phyloP scores from a whole-genome alignment of 1,140 invertebrate genomes.

The Phymastichus coffea region DNA sequence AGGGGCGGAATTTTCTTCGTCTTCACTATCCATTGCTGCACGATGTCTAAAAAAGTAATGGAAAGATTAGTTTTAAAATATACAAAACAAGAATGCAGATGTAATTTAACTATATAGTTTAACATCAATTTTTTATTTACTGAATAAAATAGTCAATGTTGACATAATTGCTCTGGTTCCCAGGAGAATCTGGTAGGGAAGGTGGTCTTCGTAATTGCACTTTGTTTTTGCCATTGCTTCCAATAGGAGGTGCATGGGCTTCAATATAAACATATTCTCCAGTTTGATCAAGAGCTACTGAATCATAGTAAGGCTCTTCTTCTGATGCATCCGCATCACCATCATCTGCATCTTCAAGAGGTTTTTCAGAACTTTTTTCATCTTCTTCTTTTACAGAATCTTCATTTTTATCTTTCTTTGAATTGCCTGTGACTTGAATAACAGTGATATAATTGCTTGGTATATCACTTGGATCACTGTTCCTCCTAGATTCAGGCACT shows the following conservation, averaged over 20 bases:
- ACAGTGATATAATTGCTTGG: slow-evolving; percentile 83
- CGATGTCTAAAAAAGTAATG: slow-evolving; percentile 45
- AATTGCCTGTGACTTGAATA: slow-evolving; percentile 75
- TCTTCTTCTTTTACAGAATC: slow-evolving; percentile 48
- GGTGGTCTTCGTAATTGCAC: slow-evolving; percentile 47
- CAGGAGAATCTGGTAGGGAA: slow-evolving; percentile 70
- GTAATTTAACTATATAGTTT: neutral
- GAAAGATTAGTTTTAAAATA: too few relatives aligned
- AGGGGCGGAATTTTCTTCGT: slow-evolving; percentile 53
- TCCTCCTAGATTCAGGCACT: slow-evolving; percentile 50
- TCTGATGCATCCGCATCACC: slow-evolving; percentile 58
- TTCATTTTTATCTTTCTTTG: slow-evolving; percentile 51
- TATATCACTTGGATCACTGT: slow-evolving; percentile 53
- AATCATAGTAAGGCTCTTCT: slow-evolving; percentile 80
- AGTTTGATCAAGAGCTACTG: slow-evolving; percentile 75
- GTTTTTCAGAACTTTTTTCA: slow-evolving; percentile 52
- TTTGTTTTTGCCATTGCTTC: slow-evolving; percentile 44
- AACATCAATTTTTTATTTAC: slow-evolving; percentile 62
- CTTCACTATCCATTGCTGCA: slow-evolving; percentile 53
- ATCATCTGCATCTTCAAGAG: slow-evolving; percentile 49
- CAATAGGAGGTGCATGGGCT: slow-evolving; percentile 57
- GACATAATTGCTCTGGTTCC: slow-evolving; percentile 80
- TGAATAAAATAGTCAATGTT: slow-evolving; percentile 88
- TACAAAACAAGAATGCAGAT: neutral
- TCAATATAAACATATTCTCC: slow-evolving; percentile 78